Evolutionary conservation across 1,140 invertebrate species (phyloP).

Genomic region (Cecropterus lyciades): DNA sequence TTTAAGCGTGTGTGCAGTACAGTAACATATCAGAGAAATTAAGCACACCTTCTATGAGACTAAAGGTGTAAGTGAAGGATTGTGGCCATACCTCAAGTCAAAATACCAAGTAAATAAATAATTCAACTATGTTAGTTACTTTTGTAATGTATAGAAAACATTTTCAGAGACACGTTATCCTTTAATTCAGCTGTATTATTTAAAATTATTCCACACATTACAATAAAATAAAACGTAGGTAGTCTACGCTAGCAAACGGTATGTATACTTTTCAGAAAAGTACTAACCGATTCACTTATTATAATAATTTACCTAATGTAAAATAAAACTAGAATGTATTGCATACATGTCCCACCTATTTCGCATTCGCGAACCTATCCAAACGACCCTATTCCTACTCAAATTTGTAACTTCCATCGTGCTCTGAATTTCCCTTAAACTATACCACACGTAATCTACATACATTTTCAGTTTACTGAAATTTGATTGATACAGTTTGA

Average conservation of each 20-base stretch:
- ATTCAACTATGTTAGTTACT: too few species aligned
- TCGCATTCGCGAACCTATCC: conserved; percentile 51
- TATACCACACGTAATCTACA: conserved; percentile 41
- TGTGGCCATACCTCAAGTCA: too few species aligned
- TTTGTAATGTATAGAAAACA: too few species aligned
- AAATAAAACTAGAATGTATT: conserved; percentile 61
- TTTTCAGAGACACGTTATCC: too few species aligned
- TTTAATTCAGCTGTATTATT: neutral
- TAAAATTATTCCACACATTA: neutral
- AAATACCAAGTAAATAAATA: too few species aligned
- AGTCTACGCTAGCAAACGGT: neutral
- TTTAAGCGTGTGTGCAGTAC: too few species aligned
- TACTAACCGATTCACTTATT: neutral
- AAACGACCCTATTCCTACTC: conserved; percentile 66
- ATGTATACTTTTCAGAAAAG: neutral
- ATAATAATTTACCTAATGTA: neutral
- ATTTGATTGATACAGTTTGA: too few species aligned
- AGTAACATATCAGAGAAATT: too few species aligned
- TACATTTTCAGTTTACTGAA: neutral
- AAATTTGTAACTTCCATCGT: conserved; percentile 83
- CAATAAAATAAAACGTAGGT: too few species aligned
- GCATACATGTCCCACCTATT: conserved; percentile 79
- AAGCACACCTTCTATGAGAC: too few species aligned
- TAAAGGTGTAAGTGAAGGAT: too few species aligned
- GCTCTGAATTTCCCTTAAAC: conserved; percentile 68